These are phyloP conservation scores for Rhyzopertha dominica DNA, from an alignment of 1,140 invertebrate species.

Conservation along the genomic window DNA sequence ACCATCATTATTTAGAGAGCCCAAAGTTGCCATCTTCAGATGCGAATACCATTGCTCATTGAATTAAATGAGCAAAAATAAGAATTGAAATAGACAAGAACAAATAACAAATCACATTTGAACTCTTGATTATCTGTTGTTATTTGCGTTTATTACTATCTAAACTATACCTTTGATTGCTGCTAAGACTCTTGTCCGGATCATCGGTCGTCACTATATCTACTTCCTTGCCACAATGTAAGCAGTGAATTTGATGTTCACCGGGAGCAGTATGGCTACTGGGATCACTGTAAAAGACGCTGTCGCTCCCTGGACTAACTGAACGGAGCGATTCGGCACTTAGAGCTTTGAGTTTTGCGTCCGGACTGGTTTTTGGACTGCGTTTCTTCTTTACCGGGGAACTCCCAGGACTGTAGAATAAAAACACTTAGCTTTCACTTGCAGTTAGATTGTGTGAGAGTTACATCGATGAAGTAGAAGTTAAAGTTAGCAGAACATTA, in stretches of 20 bases:
- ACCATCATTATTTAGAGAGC: too few relatives aligned
- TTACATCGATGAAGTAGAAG: too few relatives aligned
- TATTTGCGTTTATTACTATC: too few relatives aligned
- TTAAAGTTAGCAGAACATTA: too few relatives aligned
- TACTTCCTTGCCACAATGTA: slow-evolving; percentile 72
- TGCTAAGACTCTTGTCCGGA: slow-evolving; percentile 33
- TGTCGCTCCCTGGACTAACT: slow-evolving; percentile 80
- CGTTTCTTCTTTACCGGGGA: slow-evolving; percentile 22
- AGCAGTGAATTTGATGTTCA: slow-evolving; percentile 58
- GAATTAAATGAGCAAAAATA: too few relatives aligned
- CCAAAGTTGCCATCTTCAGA: too few relatives aligned
- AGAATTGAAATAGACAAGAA: too few relatives aligned
- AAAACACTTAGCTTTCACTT: slow-evolving; percentile 1
- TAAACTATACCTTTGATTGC: too few relatives aligned
- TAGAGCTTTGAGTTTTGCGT: slow-evolving; percentile 62
- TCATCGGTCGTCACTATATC: slow-evolving; percentile 42
- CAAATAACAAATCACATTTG: too few relatives aligned
- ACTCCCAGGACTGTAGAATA: slow-evolving; percentile 17
- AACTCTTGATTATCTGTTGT: too few relatives aligned
- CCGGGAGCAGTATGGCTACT: slow-evolving; percentile 51
- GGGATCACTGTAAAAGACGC: slow-evolving; percentile 77
- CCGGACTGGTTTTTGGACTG: slow-evolving; percentile 30
- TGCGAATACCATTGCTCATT: too few relatives aligned
- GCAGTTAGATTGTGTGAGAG: too few relatives aligned
- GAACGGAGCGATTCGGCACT: slow-evolving; percentile 79